These are phyloP conservation scores for Sepioteuthis lessoniana DNA, from an alignment of 2,888 invertebrate species.

Conservation along the genomic window DNA sequence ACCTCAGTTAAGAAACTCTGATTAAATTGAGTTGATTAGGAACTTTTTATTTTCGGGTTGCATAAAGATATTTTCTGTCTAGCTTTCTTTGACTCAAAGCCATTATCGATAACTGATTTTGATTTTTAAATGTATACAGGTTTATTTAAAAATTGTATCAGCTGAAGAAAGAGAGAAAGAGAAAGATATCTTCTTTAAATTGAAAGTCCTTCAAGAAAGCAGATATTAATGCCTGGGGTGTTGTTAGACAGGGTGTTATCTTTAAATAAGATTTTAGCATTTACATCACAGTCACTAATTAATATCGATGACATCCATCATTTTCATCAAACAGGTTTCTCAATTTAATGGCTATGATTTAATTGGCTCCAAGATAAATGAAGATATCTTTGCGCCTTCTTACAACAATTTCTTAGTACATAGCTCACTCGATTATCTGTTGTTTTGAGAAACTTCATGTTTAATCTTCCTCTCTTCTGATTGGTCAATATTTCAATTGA, in stretches of 20 bases:
- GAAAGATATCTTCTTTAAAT: not conserved
- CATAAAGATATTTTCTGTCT: too few relatives aligned
- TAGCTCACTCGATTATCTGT: not conserved
- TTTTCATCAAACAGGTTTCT: slow-evolving; percentile 19
- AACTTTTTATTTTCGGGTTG: too few relatives aligned
- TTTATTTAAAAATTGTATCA: not conserved
- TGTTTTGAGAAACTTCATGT: not conserved
- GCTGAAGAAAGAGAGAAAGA: not conserved
- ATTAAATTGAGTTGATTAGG: too few relatives aligned
- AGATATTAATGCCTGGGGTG: not conserved
- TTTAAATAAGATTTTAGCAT: not conserved
- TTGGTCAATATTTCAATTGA: not conserved
- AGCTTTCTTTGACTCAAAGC: too few relatives aligned
- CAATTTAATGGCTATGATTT: not conserved
- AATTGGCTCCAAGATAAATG: not conserved
- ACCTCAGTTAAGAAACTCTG: too few relatives aligned
- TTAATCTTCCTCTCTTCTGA: not conserved
- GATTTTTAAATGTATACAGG: too few relatives aligned
- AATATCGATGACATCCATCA: not conserved
- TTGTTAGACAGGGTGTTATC: not conserved
- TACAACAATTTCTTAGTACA: not conserved
- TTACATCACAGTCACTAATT: not conserved
- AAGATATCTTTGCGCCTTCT: slow-evolving; percentile 1
- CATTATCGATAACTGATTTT: too few relatives aligned
- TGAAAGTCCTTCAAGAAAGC: not conserved